Evolutionary conservation across 2,888 invertebrate species (phyloP), one percentile per base, ranked within the genome.

Genomic region (Patella depressa): DNA sequence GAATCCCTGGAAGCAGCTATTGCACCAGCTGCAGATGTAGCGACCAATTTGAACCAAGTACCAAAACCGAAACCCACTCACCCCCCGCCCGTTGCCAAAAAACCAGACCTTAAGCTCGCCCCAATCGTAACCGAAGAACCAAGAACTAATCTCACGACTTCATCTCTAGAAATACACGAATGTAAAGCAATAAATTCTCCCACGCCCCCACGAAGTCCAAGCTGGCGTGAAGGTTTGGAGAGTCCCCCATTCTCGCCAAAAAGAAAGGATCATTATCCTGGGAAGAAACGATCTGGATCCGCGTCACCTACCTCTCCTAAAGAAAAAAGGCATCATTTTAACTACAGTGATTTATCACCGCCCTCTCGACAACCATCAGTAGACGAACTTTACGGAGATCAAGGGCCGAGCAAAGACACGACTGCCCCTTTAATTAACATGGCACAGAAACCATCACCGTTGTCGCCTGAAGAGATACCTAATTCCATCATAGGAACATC

Each of bases 181-280:
- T 65, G 65, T 29, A 81, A 83, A 24, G 76, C 78, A 3, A 74
- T 85, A n/a, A 82, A 80, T 73, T 88, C 87, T 80, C 89, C 88
- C 1, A 86, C 88, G 11, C 89, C 89, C 1, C 90, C 90, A 0
- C 83, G 89, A n/a, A 90, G 90, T 79, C 90, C 90, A 3, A 89
- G 88, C 74, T 89, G 90, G 90, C 81, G 89, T 19, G 89, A 88
- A 77, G 89, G 89, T 7, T 76, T 89, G 12, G 88, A 89, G 53
- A 88, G 88, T 73, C 89, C 89, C 2, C 89, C 89, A 45, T 89
- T 89, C 78, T 89, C 89, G 17, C 89, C 89, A 2, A 79, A 87
- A 29, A 79, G 89, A n/a, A 79, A 86, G 29, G 89, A 89, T 74
- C 87, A 86, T n/a, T 89, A 89, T 76, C 89, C 89, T 0, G 88